Evolutionary conservation across 2,888 invertebrate species (phyloP).

Genomic region (Temnothorax ravouxi): DNA sequence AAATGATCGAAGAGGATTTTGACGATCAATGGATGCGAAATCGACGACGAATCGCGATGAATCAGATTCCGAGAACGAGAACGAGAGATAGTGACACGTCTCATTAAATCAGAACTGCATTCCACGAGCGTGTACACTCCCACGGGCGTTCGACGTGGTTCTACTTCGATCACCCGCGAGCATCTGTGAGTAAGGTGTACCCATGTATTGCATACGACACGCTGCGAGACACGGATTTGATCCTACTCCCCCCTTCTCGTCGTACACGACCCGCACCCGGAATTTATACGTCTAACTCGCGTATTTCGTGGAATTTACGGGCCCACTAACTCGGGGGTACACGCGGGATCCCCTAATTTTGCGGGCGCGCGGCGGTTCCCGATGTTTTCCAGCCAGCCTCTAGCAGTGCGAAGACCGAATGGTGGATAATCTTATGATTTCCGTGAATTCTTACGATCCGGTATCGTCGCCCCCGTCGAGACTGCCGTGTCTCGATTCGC

Average conservation of each 20-base stretch:
- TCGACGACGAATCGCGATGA: conserved; percentile 25
- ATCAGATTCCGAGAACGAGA: conserved; percentile 75
- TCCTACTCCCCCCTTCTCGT: not conserved
- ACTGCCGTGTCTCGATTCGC: conserved; percentile 14
- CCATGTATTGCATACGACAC: conserved; percentile 82
- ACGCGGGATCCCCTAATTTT: conserved; percentile 63
- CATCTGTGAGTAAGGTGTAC: conserved; percentile 80
- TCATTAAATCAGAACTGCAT: conserved; percentile 87
- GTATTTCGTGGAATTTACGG: conserved; percentile 77
- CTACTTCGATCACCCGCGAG: conserved; percentile 83
- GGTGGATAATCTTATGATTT: conserved; percentile 21
- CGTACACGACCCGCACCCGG: conserved; percentile 55
- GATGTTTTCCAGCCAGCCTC: conserved; percentile 23
- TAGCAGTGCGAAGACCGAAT: not conserved
- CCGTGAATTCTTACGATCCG: conserved; percentile 8
- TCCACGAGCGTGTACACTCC: conserved; percentile 86
- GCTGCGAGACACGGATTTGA: conserved; percentile 84
- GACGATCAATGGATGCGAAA: not conserved
- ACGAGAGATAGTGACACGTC: conserved; percentile 78
- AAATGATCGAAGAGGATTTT: not conserved
- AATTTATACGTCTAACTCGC: conserved; percentile 78
- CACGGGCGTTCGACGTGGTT: conserved; percentile 86
- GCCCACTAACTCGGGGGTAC: conserved; percentile 61
- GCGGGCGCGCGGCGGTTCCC: conserved; percentile 9
- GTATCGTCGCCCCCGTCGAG: conserved; percentile 9